Conservation (phyloP, 2,113 vertebrate genomes). For the Bombycilla garrulus region DNA sequence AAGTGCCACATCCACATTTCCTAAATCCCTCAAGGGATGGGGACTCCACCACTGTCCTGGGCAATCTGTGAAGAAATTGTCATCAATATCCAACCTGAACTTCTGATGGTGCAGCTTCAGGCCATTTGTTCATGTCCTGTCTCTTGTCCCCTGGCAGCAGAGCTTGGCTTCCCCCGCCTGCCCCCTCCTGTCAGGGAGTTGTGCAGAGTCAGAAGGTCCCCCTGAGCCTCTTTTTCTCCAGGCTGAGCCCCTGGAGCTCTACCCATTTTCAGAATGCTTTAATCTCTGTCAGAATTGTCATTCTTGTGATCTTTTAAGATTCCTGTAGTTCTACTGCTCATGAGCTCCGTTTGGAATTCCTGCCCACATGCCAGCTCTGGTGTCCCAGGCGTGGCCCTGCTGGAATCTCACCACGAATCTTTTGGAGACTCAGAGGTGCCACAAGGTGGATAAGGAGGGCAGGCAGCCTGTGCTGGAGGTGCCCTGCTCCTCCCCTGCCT, state of each 20-base stretch:
- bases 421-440: background rate
- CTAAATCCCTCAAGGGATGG: background rate
- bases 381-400: background rate
- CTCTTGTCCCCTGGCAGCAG: background rate
- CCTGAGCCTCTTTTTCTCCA: background rate
- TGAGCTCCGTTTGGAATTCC: background rate
- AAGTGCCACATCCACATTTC: too few species aligned
- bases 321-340: accelerated
- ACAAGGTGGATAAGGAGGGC: background rate
- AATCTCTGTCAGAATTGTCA: accelerated
- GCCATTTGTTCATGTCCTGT: background rate
- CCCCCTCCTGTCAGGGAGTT: background rate
- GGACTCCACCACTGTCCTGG: background rate
- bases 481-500: background rate
- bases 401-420: background rate
- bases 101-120: accelerated
- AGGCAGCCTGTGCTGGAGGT: background rate
- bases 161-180: background rate
- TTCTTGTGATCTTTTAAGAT: background rate
- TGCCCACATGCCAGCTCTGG: background rate
- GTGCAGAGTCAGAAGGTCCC: background rate
- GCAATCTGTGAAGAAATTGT: background rate
- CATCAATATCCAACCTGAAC: background rate
- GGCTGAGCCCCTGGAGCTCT: background rate
- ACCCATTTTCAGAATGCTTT: background rate